Evolutionary conservation across 2,888 invertebrate species (phyloP).

Genomic region (Carpatolechia fugitivella): DNA sequence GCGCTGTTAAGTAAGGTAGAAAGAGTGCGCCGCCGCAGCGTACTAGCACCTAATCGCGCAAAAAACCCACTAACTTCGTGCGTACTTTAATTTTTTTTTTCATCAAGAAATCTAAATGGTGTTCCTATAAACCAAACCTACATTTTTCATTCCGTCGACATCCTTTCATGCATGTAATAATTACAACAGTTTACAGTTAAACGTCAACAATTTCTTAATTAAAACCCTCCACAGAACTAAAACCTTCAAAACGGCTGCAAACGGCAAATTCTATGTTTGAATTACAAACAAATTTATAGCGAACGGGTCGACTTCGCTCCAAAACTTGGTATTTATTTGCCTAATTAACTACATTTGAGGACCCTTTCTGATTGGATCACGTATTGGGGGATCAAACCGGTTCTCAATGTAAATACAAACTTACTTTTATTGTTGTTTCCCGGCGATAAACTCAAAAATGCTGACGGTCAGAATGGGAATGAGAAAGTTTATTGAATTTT

Average conservation of each 20-base stretch:
- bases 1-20: too few species aligned
- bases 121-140: too few species aligned
- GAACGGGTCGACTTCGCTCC: constrained; percentile 35
- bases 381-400: constrained; percentile 63
- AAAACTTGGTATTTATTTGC: constrained; percentile 66
- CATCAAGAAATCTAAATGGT: too few species aligned
- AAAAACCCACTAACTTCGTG: too few species aligned
- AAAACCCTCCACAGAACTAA: constrained; percentile 2
- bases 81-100: too few species aligned
- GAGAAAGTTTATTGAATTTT: too few species aligned
- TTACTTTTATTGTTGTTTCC: constrained; percentile 63
- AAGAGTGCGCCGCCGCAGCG: too few species aligned
- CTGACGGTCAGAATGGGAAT: constrained; percentile 26
- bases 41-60: too few species aligned
- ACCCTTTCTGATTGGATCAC: constrained; percentile 68
- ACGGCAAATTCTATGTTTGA: constrained; percentile 40
- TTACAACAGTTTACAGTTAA: background rate
- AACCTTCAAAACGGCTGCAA: constrained; percentile 19
- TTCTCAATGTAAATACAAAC: constrained; percentile 57
- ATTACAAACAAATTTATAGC: constrained; percentile 48
- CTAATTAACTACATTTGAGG: constrained; percentile 70
- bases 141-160: too few species aligned
- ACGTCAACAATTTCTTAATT: background rate
- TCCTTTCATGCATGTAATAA: background rate
- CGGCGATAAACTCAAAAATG: constrained; percentile 38